These are phyloP conservation scores for Timema podura DNA, from an alignment of 2,888 invertebrate genomes.

Conservation along the genomic window DNA sequence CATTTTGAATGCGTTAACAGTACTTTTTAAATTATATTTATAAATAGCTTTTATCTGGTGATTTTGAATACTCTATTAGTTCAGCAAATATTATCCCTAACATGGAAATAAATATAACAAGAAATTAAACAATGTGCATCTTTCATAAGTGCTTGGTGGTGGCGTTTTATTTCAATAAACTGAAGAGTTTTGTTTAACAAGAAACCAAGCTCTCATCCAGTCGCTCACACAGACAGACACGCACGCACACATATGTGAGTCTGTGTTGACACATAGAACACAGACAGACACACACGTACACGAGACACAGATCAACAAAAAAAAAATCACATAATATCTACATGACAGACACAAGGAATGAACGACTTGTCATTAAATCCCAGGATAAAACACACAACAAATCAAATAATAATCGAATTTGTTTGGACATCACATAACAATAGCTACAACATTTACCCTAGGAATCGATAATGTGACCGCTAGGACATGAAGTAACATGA, in stretches of 20 bases:
- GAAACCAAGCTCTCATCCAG: slow-evolving; percentile 42
- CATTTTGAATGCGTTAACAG: no score
- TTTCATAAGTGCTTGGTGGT: slow-evolving; percentile 26
- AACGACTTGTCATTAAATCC: no score
- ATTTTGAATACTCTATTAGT: no score
- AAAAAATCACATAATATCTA: slow-evolving; percentile 35
- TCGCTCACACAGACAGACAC: slow-evolving; percentile 37
- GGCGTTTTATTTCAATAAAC: slow-evolving; percentile 25
- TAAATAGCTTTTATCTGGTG: no score
- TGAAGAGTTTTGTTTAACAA: slow-evolving; percentile 23
- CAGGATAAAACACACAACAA: no score
- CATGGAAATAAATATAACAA: slow-evolving; percentile 19
- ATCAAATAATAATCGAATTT: no score
- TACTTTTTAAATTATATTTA: no score
- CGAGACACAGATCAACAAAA: slow-evolving; percentile 38
- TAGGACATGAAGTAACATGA: no score
- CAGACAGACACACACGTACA: slow-evolving; percentile 48
- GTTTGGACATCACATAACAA: no score
- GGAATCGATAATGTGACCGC: no score
- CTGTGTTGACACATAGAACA: slow-evolving; percentile 38
- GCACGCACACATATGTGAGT: slow-evolving; percentile 35
- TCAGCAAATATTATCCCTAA: no score
- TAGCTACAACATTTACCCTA: no score
- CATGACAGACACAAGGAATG: slow-evolving; percentile 50
- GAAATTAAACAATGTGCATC: slow-evolving; percentile 4